Conservation (phyloP, 2,797 vertebrate species). For the Dendrocincla fuliginosa region DNA sequence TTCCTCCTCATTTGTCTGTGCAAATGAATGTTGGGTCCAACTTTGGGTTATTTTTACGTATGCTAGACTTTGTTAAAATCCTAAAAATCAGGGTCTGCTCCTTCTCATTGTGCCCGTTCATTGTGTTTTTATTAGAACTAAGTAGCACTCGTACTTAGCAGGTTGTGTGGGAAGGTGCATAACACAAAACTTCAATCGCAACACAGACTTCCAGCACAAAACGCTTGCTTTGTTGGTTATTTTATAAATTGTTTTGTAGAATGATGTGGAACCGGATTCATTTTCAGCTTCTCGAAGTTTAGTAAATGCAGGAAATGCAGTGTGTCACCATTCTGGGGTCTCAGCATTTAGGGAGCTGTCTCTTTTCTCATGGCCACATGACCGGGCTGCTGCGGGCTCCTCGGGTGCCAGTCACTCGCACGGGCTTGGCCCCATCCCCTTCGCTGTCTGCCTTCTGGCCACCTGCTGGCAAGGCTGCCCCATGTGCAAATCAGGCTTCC, state of each 20-base stretch:
- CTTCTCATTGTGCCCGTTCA: neutral
- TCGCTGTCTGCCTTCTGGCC: slow-evolving; percentile 31
- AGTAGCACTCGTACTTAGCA: neutral
- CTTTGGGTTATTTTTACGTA: neutral
- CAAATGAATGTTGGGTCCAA: neutral
- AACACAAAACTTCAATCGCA: neutral
- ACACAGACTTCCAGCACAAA: neutral
- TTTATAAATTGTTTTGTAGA: neutral
- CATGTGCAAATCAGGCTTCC: neutral
- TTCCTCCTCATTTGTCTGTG: neutral
- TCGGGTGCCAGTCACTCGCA: neutral
- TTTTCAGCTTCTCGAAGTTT: neutral
- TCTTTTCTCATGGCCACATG: neutral
- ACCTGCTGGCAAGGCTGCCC: slow-evolving; percentile 36
- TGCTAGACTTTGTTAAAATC: neutral
- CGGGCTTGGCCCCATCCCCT: neutral
- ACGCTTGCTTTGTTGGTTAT: neutral
- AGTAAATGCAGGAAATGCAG: neutral
- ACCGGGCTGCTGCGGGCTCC: neutral
- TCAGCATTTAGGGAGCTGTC: neutral
- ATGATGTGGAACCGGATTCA: neutral
- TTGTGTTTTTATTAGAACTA: neutral
- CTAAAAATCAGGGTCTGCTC: neutral
- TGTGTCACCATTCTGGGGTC: neutral
- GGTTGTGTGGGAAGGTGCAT: neutral